Evolutionary conservation across 2,797 vertebrate genomes (phyloP).

Genomic region (Tolypeutes matacus): DNA sequence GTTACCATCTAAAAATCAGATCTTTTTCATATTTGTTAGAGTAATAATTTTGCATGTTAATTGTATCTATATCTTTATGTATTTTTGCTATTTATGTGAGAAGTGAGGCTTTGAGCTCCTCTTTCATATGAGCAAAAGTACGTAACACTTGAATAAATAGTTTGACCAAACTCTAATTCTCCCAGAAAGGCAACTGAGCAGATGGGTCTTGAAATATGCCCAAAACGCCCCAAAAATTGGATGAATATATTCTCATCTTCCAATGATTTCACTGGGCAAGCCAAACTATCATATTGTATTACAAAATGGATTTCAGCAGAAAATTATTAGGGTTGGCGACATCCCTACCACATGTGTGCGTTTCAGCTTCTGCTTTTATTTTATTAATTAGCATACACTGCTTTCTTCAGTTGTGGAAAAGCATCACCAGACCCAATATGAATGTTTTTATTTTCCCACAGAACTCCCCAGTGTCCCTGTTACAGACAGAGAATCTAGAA

Average conservation of each 20-base stretch:
- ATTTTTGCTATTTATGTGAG: slow-evolving; percentile 37
- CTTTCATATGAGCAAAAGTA: neutral
- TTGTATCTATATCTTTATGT: neutral
- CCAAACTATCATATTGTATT: neutral
- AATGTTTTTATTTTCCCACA: slow-evolving; percentile 62
- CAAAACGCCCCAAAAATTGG: neutral
- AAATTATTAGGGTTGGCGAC: neutral
- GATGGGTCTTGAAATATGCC: neutral
- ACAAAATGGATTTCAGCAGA: neutral
- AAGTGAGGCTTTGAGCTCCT: neutral
- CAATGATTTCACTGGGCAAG: neutral
- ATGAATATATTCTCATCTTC: neutral
- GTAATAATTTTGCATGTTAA: neutral
- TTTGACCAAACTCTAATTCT: no score
- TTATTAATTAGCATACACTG: slow-evolving; percentile 40
- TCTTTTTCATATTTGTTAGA: neutral
- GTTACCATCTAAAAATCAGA: neutral
- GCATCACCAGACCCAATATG: neutral
- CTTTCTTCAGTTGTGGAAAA: slow-evolving; percentile 55
- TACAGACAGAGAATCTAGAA: neutral
- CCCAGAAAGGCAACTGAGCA: neutral
- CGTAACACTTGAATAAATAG: no score
- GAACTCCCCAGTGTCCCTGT: neutral
- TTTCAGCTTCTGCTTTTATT: slow-evolving; percentile 54
- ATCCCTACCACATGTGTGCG: neutral